Conservation (phyloP, 1,140 invertebrate genomes). For the Drosophila tropicalis region DNA sequence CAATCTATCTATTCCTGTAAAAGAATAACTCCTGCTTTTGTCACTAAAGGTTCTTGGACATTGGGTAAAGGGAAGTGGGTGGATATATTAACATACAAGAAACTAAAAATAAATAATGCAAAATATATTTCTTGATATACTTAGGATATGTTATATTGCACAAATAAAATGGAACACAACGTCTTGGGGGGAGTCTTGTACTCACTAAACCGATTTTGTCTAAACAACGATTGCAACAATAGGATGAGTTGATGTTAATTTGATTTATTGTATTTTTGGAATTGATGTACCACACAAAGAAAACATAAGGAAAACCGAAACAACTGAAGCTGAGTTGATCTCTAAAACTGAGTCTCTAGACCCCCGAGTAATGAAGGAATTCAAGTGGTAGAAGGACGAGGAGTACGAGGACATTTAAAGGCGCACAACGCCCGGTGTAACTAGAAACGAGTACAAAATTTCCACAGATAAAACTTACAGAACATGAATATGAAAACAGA, state of each 20-base stretch:
- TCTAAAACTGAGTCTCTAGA: conserved; percentile 44
- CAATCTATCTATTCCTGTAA: too few species aligned
- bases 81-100: conserved; percentile 12
- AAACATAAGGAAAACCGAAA: conserved; percentile 39
- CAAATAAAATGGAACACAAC: conserved; percentile 47
- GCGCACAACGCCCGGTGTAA: conserved; percentile 74
- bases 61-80: conserved; percentile 6
- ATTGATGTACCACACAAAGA: conserved; percentile 32
- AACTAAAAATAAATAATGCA: neutral
- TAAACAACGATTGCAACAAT: conserved; percentile 52
- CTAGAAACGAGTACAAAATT: conserved; percentile 76
- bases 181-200: conserved; percentile 46
- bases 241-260: conserved; percentile 52
- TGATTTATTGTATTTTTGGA: neutral
- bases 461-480: conserved; percentile 40
- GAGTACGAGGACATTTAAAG: conserved; percentile 53
- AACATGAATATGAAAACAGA: conserved; percentile 40
- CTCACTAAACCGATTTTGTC: conserved; percentile 67
- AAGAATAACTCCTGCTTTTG: too few species aligned
- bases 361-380: conserved; percentile 63
- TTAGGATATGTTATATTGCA: conserved; percentile 28
- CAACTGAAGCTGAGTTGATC: conserved; percentile 44
- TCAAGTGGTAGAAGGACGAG: conserved; percentile 57
- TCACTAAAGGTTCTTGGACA: neutral
- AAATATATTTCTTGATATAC: conserved; percentile 28